Base-by-base conservation (phyloP, 2,113 vertebrate genomes). In the Prolemur simus region DNA sequence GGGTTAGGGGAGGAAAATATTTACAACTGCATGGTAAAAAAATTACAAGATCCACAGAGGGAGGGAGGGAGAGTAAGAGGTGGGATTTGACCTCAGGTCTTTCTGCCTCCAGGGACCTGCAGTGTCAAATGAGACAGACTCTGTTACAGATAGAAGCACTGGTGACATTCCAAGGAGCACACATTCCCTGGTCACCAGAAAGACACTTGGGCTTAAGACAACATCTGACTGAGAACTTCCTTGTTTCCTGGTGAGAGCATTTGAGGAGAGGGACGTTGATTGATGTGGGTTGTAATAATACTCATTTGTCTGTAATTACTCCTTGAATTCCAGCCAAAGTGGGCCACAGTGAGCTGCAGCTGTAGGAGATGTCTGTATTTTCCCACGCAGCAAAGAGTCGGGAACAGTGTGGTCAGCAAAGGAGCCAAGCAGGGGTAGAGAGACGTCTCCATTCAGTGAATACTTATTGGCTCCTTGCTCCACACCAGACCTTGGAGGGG, bases 281-380 rank as follows among this genome's bases (percentile, higher is more conserved):
- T 73, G 89, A 96, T 93, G 89, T 0, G n/a, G 10, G 32, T 87
- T 88, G 84, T 96, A 90, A 97, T 96, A 98, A 95, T 92, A 96
- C 91, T 96, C 93, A 95, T 96, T 96, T 96, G 87, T 93, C 93
- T 96, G 64, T 92, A 97, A 97, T 98, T 97, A 87, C 64, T 96
- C 83, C 89, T 96, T 97, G 96, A 94, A 95, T 96, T 84, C 80
- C 93, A 96, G 97, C 89, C 95, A 96, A 69, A 84, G 87, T 34
- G 47, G 76, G 81, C 73, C 85, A 88, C 64, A 58, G 76, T n/a
- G 83, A 96, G 83, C 64, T 78, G 92, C 92, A 97, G 96, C 95
- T 97, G 93, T 81, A 54, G 68, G 85, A 77, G 81, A 90, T 23
- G 76, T 95, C 92, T 97, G 92, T 91, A 81, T 97, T 97, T 92